Evolutionary conservation across 1,140 invertebrate genomes (phyloP).

Genomic region (Venustaconcha ellipsiformis): DNA sequence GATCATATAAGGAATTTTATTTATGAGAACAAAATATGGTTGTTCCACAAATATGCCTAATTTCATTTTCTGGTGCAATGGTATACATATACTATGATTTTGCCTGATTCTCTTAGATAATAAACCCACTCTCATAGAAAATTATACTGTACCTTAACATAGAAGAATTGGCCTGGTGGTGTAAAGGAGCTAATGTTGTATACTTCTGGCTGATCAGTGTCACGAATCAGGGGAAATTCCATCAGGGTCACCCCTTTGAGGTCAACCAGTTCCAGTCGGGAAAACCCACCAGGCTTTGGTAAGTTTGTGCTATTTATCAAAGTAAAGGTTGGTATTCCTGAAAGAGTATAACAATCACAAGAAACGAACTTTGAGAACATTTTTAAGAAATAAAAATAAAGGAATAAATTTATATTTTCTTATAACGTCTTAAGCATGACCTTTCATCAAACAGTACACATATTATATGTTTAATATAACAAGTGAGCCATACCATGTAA

Average conservation of each 20-base stretch:
- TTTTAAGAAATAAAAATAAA: background rate
- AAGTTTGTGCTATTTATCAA: constrained; percentile 71
- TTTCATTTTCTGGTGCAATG: too few relatives aligned
- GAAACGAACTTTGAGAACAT: background rate
- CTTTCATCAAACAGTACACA: too few relatives aligned
- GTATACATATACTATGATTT: too few relatives aligned
- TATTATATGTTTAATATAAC: too few relatives aligned
- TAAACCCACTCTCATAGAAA: background rate
- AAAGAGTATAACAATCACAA: constrained; percentile 14
- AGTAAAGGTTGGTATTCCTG: constrained; percentile 71
- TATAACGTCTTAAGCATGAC: too few relatives aligned
- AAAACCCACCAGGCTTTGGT: constrained; percentile 62
- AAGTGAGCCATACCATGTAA: too few relatives aligned
- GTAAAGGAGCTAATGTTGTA: constrained; percentile 64
- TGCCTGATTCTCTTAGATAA: too few relatives aligned
- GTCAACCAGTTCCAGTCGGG: constrained; percentile 70
- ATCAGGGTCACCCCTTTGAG: constrained; percentile 69
- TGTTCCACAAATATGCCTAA: too few relatives aligned
- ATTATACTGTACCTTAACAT: constrained; percentile 69
- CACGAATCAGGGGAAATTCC: constrained; percentile 62
- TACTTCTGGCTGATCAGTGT: constrained; percentile 61
- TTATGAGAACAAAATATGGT: too few relatives aligned
- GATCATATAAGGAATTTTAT: too few relatives aligned
- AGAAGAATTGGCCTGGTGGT: constrained; percentile 70
- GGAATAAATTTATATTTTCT: background rate